phyloP scores from a whole-genome alignment of 2,888 invertebrate species.

The Cepaea hortensis region DNA sequence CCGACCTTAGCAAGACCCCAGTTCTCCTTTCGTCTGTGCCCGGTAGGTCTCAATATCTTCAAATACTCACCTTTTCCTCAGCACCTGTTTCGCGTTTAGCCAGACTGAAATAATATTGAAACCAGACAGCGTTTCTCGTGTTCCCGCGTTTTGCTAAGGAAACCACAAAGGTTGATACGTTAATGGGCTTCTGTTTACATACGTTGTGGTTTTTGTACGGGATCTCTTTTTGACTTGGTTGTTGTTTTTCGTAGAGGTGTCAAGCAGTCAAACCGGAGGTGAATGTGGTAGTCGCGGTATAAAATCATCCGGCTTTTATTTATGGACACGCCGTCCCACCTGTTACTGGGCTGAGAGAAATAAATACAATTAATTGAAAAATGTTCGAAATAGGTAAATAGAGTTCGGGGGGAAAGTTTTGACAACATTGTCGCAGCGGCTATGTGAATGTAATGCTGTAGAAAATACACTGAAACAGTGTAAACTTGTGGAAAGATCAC shows the following conservation, averaged over 20 bases:
- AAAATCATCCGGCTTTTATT: too few species aligned
- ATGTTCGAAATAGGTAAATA: too few species aligned
- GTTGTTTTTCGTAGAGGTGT: conserved; percentile 6
- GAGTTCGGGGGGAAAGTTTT: too few species aligned
- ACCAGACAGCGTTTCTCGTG: neutral
- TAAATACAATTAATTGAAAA: too few species aligned
- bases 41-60: neutral
- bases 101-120: conserved; percentile 13
- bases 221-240: neutral
- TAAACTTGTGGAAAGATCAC: too few species aligned
- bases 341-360: too few species aligned
- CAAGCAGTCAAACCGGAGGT: neutral
- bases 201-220: neutral
- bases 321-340: too few species aligned
- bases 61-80: neutral
- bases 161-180: neutral
- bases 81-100: conserved; percentile 6
- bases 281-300: too few species aligned
- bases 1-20: neutral
- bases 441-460: too few species aligned
- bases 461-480: too few species aligned
- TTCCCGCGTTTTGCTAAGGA: neutral
- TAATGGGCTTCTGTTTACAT: conserved; percentile 24
- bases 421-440: too few species aligned
- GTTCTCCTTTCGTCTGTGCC: neutral